Evolutionary conservation across 2,113 vertebrate species (phyloP).

Genomic region (Alethe castanea): DNA sequence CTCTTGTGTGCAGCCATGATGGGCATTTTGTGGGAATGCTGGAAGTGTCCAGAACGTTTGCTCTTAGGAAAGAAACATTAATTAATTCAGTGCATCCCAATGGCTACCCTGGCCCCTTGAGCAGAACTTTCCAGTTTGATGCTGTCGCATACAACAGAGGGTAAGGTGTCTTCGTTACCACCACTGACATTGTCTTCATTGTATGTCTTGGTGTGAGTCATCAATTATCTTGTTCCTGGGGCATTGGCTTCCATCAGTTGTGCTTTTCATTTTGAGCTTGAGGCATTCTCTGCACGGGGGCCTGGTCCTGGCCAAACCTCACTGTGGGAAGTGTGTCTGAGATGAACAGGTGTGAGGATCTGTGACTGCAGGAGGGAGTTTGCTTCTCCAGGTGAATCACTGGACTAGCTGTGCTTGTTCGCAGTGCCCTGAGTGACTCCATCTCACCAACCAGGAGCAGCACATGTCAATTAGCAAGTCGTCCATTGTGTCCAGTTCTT

Average conservation of each 20-base stretch:
- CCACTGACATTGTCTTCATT: rapidly evolving
- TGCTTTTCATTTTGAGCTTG: background rate
- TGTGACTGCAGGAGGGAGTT: background rate
- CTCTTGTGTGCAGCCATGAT: background rate
- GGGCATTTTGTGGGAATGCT: background rate
- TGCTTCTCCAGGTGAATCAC: background rate
- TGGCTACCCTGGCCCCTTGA: background rate
- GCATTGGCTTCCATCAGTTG: background rate
- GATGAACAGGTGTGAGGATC: background rate
- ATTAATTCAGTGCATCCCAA: rapidly evolving
- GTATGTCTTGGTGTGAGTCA: rapidly evolving
- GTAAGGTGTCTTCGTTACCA: rapidly evolving
- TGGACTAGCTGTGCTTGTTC: background rate
- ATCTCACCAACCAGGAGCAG: background rate
- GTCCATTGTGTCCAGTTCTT: background rate
- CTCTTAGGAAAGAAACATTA: background rate
- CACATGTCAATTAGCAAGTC: background rate
- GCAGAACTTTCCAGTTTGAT: background rate
- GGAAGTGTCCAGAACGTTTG: background rate
- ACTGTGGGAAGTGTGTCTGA: rapidly evolving
- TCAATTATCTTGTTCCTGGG: too few species aligned
- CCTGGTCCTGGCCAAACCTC: background rate
- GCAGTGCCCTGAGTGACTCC: background rate
- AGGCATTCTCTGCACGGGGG: rapidly evolving
- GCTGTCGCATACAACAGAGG: background rate